phyloP scores from a whole-genome alignment of 2,113 vertebrate species.

The Capra hircus region DNA sequence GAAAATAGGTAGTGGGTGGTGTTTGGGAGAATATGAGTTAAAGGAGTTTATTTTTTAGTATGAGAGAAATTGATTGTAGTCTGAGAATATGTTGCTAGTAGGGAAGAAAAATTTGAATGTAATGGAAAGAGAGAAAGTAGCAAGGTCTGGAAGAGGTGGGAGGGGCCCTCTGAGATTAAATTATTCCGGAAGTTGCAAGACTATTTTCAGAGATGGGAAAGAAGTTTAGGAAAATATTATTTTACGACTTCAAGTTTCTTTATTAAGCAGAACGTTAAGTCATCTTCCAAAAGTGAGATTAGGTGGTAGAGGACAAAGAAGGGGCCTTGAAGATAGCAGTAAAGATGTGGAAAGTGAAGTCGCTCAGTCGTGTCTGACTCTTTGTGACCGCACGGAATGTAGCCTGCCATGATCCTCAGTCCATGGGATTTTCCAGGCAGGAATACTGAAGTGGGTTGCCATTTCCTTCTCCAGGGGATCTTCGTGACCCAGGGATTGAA shows the following conservation, averaged over 20 bases:
- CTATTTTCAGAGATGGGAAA: not conserved
- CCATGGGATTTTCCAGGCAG: too few relatives aligned
- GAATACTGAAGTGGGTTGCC: too few relatives aligned
- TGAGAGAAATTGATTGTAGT: not conserved
- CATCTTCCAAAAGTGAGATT: not conserved
- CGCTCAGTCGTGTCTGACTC: too few relatives aligned
- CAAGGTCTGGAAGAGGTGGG: not conserved
- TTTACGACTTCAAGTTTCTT: not conserved
- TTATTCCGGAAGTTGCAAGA: not conserved
- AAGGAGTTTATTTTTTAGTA: not conserved
- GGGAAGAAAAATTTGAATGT: not conserved
- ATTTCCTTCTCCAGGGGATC: too few relatives aligned
- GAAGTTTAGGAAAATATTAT: not conserved
- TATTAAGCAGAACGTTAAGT: not conserved
- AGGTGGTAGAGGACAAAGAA: not conserved
- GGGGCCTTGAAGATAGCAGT: not conserved
- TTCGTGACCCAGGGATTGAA: too few relatives aligned
- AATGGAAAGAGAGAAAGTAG: not conserved
- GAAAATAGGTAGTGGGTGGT: not conserved
- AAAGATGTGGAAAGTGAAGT: not conserved
- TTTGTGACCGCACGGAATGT: accelerated
- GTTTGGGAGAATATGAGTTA: not conserved
- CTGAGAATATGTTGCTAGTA: not conserved
- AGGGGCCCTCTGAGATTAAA: not conserved
- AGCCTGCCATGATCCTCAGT: too few relatives aligned